Evolutionary conservation across 2,113 vertebrate genomes (phyloP), one percentile per base, ranked within the genome.

Genomic region (Limanda limanda): DNA sequence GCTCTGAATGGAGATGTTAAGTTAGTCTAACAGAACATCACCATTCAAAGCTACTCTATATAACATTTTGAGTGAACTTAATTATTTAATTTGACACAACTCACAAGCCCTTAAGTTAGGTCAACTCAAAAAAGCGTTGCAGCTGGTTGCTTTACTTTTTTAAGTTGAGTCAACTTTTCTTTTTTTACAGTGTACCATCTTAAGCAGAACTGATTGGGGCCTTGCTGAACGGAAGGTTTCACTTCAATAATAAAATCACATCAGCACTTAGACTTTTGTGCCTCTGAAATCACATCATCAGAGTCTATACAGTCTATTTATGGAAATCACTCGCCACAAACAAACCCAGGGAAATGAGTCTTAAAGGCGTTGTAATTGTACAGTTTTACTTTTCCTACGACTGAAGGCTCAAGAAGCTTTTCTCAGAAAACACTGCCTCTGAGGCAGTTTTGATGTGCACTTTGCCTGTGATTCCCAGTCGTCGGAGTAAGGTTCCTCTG

Each of bases 201-300:
- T 69, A 80, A 80, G 84, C 85, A 79, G 85, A 91, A 81, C 81
- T 87, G 84, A 90, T 86, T 90, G 78, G 76, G 79, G 71, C 85
- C 67, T 66, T 71, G 78, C 81, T 82, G 81, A 87, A 83, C 13
- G 37, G 66, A 84, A 81, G 71, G 77, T 57, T 91, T 85, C 80
- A 71, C 76, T 79, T 73, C 59, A 79, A 37, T 78, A 83, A 83
- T 82, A 74, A 79, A 88, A 88, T 89, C 76, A 63, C 60, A 76
- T 59, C 52, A 67, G 61, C 68, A 54, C 55, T 79, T 70, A 60
- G n/a, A 86, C 79, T 76, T 71, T 15, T 73, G 54, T 67, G 35
- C 25, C 74, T 65, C 31, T 64, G 17, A 78, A 77, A 82, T 71
- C 35, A 72, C 54, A 59, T 56, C 62, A 58, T 56, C 62, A 58